Base-by-base conservation (phyloP, 2,797 vertebrate species). In the Intellagama lesueurii region DNA sequence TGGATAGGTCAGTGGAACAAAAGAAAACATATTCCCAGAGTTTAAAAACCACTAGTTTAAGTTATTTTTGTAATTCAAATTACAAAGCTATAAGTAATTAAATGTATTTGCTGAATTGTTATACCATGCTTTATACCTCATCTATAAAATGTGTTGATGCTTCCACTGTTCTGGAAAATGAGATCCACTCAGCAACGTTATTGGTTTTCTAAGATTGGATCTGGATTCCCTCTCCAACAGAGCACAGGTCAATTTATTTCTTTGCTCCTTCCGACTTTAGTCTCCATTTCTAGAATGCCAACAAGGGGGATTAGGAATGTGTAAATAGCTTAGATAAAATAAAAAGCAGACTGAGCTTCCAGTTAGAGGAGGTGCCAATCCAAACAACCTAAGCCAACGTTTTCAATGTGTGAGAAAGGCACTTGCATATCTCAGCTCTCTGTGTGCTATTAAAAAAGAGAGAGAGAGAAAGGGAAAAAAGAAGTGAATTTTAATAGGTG, bases 251-350 rank as follows among this genome's bases (percentile, higher is more conserved):
- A 81, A n/a, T 90, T 82, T 26, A 47, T 90, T 90, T 76, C 79
- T 44, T 60, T 49, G n/a, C n/a, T 76, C 44, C 75, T 86, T 82
- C 70, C 76, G 79, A 77, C 26, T 82, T 86, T 69, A 86, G 60
- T 82, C 79, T 82, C 84, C 84, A 86, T 86, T 90, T 86, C 73
- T 77, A 77, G 89, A 86, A 86, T 90, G 72, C 84, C 79, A 90
- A 44, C 44, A 82, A 77, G 84, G 12, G 60, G 60, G 88, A 90
- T 86, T 86, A 82, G 60, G 79, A 82, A 86, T 86, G 88, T 86
- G 84, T 90, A 90, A 90, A 90, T 68, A 86, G 70, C 44, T 90
- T 82, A 86, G 84, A 90, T 90, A 86, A 86, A 86, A 82, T 76
- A 90, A 82, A 90, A 90, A 80, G 17, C 40, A 82, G 60, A 17